These are phyloP conservation scores for Tubiluchus corallicola DNA, from an alignment of 2,888 invertebrate genomes.

Conservation along the genomic window DNA sequence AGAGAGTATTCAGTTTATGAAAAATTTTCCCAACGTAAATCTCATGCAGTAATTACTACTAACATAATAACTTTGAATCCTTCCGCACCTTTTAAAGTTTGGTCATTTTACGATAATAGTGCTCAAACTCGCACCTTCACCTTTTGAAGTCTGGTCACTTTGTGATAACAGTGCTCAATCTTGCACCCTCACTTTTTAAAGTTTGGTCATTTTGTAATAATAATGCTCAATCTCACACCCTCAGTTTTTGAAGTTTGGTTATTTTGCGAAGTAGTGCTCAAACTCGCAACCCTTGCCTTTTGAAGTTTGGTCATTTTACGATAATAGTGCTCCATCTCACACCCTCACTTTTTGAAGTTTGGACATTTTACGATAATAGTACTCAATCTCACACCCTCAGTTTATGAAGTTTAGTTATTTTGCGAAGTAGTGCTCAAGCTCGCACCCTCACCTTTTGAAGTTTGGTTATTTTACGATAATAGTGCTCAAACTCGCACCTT, in stretches of 20 bases:
- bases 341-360: slow-evolving; percentile 57
- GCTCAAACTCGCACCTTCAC: slow-evolving; percentile 48
- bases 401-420: slow-evolving; percentile 69
- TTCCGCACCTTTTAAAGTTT: slow-evolving; percentile 62
- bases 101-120: slow-evolving; percentile 58
- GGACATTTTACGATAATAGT: slow-evolving; percentile 60
- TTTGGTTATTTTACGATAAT: slow-evolving; percentile 60
- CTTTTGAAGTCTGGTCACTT: slow-evolving; percentile 68
- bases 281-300: slow-evolving; percentile 46
- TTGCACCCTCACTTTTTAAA: slow-evolving; percentile 48
- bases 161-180: no score
- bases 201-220: slow-evolving; percentile 60
- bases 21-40: no score
- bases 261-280: slow-evolving; percentile 58
- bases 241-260: slow-evolving; percentile 66
- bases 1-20: no score
- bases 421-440: slow-evolving; percentile 59
- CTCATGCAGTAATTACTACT: no score
- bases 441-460: slow-evolving; percentile 49
- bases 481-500: slow-evolving; percentile 44
- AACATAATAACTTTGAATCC: no score
- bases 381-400: slow-evolving; percentile 37
- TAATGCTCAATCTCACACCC: slow-evolving; percentile 50
- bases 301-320: slow-evolving; percentile 65
- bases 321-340: slow-evolving; percentile 55